Conservation (phyloP, 2,113 vertebrate species). For the Fulmarus glacialis region DNA sequence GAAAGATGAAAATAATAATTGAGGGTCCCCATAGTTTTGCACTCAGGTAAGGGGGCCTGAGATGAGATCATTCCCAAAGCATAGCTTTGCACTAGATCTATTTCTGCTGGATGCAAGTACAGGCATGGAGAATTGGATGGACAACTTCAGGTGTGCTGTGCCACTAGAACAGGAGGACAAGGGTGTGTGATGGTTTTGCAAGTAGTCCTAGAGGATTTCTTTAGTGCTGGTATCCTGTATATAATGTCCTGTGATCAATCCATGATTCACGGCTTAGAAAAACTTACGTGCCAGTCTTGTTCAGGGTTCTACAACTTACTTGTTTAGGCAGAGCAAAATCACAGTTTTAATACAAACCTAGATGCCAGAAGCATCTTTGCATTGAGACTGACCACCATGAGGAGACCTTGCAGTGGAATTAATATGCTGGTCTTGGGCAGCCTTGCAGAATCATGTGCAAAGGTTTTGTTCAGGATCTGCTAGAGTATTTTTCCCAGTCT, state of each 20-base stretch:
- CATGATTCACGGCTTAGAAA: not conserved
- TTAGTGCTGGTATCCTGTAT: not conserved
- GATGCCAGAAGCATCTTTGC: not conserved
- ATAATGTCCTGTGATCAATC: not conserved
- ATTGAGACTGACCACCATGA: not conserved
- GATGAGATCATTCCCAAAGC: not conserved
- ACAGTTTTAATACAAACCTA: not conserved
- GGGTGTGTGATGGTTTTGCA: fast-evolving
- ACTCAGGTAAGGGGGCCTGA: not conserved
- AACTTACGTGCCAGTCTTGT: not conserved
- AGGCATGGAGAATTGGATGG: not conserved
- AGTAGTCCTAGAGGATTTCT: not conserved
- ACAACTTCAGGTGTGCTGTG: not conserved
- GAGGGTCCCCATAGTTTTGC: not conserved
- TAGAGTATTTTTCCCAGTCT: fast-evolving
- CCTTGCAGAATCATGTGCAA: not conserved
- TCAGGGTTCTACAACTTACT: not conserved
- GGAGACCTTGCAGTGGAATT: not conserved
- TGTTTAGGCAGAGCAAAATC: not conserved
- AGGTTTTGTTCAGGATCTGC: not conserved
- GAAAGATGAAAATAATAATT: not conserved
- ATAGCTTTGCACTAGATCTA: fast-evolving
- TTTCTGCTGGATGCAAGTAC: not conserved
- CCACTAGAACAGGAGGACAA: not conserved
- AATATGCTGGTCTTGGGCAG: not conserved